Evolutionary conservation across 2,797 vertebrate species (phyloP), one percentile per base, ranked within the genome.

Genomic region (Eupleurogrammus muticus): DNA sequence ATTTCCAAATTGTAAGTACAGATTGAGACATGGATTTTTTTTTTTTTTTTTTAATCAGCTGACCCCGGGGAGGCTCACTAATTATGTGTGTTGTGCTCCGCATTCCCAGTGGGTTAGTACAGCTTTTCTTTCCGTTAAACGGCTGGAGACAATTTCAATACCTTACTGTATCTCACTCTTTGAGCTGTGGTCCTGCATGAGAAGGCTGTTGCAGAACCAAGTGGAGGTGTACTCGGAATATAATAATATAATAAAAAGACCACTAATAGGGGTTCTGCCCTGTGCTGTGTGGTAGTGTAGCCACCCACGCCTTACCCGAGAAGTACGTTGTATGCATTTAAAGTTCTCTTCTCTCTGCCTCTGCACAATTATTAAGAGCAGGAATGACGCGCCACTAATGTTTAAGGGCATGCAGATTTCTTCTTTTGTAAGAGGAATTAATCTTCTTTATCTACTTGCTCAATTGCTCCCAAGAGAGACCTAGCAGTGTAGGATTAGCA

Each of bases 381-480:
- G 60, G 47, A 80, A 74, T 48, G 32, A 55, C 70, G 77, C 74
- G 68, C 5, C 9, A 70, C 82, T 87, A 81, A 89, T 89, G 73
- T 66, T 63, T 68, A 58, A 82, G 75, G 64, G 61, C 71, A 70
- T 56, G 56, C 62, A 58, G 73, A 88, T 75, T 80, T 82, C 69
- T 73, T 78, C 77, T 47, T 59, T 49, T 74, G 77, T 78, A 86
- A 88, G 78, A 64, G 32, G 52, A 90, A 92, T 89, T 63, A 83
- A 92, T 92, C 89, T 90, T 75, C 77, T 89, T 84, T 83, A 89
- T 83, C 72, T 73, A 75, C 80, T 85, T 74, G 46, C 84, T 85
- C 67, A 35, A 52, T 83, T 70, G 66, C 77, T 83, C 84, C 65
- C 73, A 35, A 36, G 80, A 83, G 84, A 70, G 70, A 50, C 35